phyloP scores from a whole-genome alignment of 2,888 invertebrate species.

The Drosophila eohydei region DNA sequence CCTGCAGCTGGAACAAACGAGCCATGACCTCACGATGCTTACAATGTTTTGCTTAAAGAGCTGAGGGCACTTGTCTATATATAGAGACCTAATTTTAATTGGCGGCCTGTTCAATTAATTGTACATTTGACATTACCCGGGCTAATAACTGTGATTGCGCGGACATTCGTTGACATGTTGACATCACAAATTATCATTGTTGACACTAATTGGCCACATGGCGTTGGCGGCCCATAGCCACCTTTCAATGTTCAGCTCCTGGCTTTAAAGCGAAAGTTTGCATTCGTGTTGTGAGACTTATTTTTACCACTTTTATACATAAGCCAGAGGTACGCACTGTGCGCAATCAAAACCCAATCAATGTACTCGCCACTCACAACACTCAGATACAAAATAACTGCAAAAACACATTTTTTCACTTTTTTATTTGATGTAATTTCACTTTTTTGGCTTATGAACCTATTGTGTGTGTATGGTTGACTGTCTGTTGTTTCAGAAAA shows the following conservation, averaged over 20 bases:
- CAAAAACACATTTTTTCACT: constrained; percentile 14
- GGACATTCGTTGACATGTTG: constrained; percentile 56
- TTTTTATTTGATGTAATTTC: constrained; percentile 36
- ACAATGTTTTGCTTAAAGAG: neutral
- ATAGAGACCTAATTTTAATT: constrained; percentile 52
- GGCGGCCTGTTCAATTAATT: constrained; percentile 50
- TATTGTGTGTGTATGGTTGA: neutral
- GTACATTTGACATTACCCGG: constrained; percentile 39
- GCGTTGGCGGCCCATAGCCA: neutral
- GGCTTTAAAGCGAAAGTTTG: constrained; percentile 38
- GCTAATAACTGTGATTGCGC: constrained; percentile 65
- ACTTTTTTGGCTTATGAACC: constrained; percentile 9
- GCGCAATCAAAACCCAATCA: constrained; percentile 56
- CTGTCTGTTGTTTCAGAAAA: neutral
- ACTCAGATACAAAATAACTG: neutral
- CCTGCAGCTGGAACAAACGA: constrained; percentile 72
- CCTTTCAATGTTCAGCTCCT: neutral
- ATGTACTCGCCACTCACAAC: constrained; percentile 37
- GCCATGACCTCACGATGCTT: constrained; percentile 42
- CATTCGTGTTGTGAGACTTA: constrained; percentile 23
- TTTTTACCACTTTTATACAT: constrained; percentile 16
- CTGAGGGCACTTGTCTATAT: constrained; percentile 2
- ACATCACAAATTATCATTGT: constrained; percentile 63
- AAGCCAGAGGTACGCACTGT: constrained; percentile 15
- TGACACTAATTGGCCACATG: constrained; percentile 39